These are phyloP conservation scores for Pollenia griseotomentosa DNA, from an alignment of 2,888 invertebrate genomes.

Conservation along the genomic window DNA sequence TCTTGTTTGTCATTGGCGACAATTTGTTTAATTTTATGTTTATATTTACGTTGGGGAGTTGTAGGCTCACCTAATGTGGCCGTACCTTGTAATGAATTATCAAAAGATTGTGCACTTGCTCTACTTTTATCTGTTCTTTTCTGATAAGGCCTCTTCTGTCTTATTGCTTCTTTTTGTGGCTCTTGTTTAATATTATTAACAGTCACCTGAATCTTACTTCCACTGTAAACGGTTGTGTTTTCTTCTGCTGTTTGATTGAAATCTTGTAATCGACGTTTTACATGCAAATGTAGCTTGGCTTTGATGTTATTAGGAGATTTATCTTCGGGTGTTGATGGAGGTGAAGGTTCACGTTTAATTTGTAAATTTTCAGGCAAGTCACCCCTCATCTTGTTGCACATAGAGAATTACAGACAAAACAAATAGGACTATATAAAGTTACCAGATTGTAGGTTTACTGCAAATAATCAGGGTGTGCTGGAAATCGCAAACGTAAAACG, in stretches of 20 bases:
- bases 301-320: slow-evolving; percentile 77
- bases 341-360: slow-evolving; percentile 69
- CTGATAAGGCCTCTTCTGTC: slow-evolving; percentile 79
- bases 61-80: neutral
- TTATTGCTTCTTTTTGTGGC: slow-evolving; percentile 65
- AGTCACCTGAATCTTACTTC: neutral
- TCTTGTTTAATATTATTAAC: slow-evolving; percentile 46
- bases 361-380: slow-evolving; percentile 73
- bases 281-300: slow-evolving; percentile 82
- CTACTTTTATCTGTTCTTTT: slow-evolving; percentile 77
- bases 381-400: slow-evolving; percentile 29
- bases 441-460: neutral
- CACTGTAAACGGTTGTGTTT: neutral
- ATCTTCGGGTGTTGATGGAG: slow-evolving; percentile 68
- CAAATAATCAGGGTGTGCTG: too few species aligned
- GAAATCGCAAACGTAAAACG: too few species aligned
- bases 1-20: slow-evolving; percentile 33
- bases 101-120: neutral
- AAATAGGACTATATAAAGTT: neutral
- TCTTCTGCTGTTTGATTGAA: slow-evolving; percentile 40
- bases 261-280: slow-evolving; percentile 82
- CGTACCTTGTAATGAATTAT: neutral
- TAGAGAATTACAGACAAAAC: neutral
- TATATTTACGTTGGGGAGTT: slow-evolving; percentile 63
- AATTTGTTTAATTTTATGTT: slow-evolving; percentile 59